Percentiles rank a stretch among this genome's conserved stretches.
Conservation (phyloP, 2,888 invertebrate genomes). For the Odontomyia ornata region DNA sequence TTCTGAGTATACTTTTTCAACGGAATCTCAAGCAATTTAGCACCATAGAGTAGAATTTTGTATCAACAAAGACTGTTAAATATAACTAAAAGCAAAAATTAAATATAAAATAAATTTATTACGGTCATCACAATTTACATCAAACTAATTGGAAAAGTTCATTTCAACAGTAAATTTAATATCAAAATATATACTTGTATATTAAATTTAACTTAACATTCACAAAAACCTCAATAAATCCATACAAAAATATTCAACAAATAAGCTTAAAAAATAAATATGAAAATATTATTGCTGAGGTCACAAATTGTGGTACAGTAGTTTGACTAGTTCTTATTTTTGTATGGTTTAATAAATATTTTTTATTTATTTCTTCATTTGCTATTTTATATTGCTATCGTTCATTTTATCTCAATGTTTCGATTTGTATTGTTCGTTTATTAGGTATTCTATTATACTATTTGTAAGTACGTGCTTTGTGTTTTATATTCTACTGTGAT, state of each 20-base stretch:
- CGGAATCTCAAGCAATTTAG: neutral
- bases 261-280: neutral
- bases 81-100: neutral
- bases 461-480: slow-evolving; percentile 9
- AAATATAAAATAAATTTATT: slow-evolving; percentile 18
- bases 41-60: neutral
- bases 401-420: neutral
- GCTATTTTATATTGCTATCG: slow-evolving; percentile 18
- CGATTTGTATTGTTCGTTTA: neutral
- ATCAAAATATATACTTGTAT: neutral
- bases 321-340: slow-evolving; percentile 8
- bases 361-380: neutral
- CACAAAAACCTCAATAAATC: neutral
- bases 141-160: neutral
- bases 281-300: neutral
- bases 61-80: too few relatives aligned
- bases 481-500: slow-evolving; percentile 2
- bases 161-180: neutral
- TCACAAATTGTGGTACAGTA: neutral
- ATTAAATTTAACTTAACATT: neutral
- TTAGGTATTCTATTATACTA: neutral
- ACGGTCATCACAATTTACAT: slow-evolving; percentile 3
- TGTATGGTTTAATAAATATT: neutral
- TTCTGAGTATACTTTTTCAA: neutral
- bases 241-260: neutral